A percentile compares a stretch with the other conserved stretches of the same genome.
These are phyloP conservation scores for Tenthredo scrophulariae DNA, from an alignment of 2,888 invertebrate genomes.

Conservation along the genomic window DNA sequence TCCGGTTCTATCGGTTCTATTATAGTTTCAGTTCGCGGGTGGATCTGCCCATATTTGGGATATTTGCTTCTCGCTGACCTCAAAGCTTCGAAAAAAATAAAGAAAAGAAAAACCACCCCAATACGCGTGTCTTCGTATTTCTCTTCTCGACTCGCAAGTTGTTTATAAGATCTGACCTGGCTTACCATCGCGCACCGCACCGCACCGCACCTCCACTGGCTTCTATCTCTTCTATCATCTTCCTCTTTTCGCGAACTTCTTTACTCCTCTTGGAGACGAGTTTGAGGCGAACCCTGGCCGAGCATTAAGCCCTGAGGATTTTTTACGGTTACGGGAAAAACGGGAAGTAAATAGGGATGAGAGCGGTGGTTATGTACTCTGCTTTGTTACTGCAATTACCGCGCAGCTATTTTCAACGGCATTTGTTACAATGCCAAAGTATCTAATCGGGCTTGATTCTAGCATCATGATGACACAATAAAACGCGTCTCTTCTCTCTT, in stretches of 20 bases:
- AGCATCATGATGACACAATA: conserved; percentile 4
- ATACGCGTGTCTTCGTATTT: background rate
- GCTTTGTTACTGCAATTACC: background rate
- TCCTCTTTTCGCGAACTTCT: conserved; percentile 2
- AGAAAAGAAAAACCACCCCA: background rate
- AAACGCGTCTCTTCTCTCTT: background rate
- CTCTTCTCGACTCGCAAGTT: background rate
- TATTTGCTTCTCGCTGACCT: conserved; percentile 6
- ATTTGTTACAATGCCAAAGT: background rate
- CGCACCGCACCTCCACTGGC: background rate
- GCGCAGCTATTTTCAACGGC: conserved; percentile 7
- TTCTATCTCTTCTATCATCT: conserved; percentile 19
- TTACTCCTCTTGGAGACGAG: conserved; percentile 14
- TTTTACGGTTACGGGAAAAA: background rate
- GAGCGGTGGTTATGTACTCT: background rate
- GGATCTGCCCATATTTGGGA: background rate
- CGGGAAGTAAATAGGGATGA: background rate
- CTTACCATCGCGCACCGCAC: background rate
- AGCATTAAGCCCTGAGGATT: conserved; percentile 23
- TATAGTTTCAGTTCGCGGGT: background rate
- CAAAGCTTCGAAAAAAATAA: background rate
- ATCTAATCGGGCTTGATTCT: background rate
- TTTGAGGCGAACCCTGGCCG: conserved; percentile 4
- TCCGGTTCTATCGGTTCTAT: background rate
- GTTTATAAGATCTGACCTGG: conserved; percentile 41